A percentile compares a stretch with the other conserved stretches of the same genome.
Evolutionary conservation across 2,888 invertebrate genomes (phyloP).

Genomic region (Macropis europaea): DNA sequence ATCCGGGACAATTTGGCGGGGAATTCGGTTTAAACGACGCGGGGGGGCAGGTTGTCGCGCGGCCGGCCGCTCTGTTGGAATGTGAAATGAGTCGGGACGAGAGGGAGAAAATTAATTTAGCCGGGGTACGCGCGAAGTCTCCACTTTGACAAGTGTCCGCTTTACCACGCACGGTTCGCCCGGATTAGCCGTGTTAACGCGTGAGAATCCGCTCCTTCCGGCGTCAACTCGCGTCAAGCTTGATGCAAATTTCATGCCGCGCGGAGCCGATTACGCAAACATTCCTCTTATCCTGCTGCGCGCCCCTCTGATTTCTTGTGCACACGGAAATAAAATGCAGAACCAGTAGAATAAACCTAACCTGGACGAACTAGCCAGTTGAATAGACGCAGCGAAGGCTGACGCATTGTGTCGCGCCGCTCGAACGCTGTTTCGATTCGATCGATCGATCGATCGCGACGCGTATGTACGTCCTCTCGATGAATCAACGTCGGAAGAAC

Average conservation of each 20-base stretch:
- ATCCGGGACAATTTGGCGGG: conserved; percentile 56
- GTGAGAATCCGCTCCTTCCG: conserved; percentile 37
- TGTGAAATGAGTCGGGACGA: conserved; percentile 64
- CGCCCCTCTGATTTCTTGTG: background rate
- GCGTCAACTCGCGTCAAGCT: conserved; percentile 18
- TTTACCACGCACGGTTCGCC: conserved; percentile 45
- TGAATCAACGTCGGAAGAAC: too few species aligned
- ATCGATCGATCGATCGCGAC: too few species aligned
- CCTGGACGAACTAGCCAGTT: too few species aligned
- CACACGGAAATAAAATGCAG: too few species aligned
- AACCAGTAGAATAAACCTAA: too few species aligned
- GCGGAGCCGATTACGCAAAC: conserved; percentile 38
- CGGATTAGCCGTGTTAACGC: conserved; percentile 45
- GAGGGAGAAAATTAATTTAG: conserved; percentile 69
- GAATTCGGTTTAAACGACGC: conserved; percentile 51
- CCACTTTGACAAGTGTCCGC: conserved; percentile 48
- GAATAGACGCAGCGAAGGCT: too few species aligned
- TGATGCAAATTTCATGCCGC: conserved; percentile 38
- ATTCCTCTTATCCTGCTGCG: conserved; percentile 17
- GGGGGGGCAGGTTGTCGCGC: conserved; percentile 42
- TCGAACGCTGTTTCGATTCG: too few species aligned
- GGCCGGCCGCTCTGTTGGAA: conserved; percentile 55
- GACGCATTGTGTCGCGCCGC: too few species aligned
- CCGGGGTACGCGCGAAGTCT: conserved; percentile 47
- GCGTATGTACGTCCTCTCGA: too few species aligned